Evolutionary conservation across 2,113 vertebrate species (phyloP).

Genomic region (Phrynocephalus versicolor): DNA sequence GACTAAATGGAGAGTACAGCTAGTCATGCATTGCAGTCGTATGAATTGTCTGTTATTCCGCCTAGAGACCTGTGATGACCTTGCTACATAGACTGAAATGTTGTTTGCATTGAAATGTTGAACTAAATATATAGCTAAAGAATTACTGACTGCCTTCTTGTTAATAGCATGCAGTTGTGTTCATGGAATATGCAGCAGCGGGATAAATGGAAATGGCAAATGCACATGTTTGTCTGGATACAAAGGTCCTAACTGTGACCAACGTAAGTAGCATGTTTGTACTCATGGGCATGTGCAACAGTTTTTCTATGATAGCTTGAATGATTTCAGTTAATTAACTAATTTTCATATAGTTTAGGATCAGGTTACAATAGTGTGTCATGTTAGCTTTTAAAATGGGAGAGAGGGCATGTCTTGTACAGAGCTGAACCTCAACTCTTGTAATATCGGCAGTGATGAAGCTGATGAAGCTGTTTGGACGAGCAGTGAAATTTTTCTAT

Average conservation of each 20-base stretch:
- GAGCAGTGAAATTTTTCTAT: too few species aligned
- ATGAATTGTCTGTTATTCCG: not conserved
- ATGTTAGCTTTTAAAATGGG: not conserved
- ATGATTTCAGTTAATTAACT: not conserved
- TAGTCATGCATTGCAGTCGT: not conserved
- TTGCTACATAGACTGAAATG: not conserved
- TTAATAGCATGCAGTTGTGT: conserved; percentile 84
- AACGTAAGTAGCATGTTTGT: conserved; percentile 73
- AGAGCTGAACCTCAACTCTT: not conserved
- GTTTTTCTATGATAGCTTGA: not conserved
- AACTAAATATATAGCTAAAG: not conserved
- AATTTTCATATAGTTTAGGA: not conserved
- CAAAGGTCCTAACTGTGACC: conserved; percentile 80
- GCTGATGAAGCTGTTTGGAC: not conserved
- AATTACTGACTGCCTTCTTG: conserved; percentile 28
- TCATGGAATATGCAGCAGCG: conserved; percentile 85
- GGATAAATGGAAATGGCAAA: conserved; percentile 78
- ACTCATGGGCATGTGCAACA: accelerated
- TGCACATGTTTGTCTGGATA: conserved; percentile 90
- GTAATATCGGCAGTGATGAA: not conserved
- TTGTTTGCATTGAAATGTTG: not conserved
- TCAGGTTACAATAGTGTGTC: not conserved
- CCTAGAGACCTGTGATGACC: not conserved
- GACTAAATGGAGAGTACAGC: too few species aligned
- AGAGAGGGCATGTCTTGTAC: not conserved